Base-by-base conservation (phyloP, 53 echinoderm and acorn worm genomes). In the Holothuria leucospilota region DNA sequence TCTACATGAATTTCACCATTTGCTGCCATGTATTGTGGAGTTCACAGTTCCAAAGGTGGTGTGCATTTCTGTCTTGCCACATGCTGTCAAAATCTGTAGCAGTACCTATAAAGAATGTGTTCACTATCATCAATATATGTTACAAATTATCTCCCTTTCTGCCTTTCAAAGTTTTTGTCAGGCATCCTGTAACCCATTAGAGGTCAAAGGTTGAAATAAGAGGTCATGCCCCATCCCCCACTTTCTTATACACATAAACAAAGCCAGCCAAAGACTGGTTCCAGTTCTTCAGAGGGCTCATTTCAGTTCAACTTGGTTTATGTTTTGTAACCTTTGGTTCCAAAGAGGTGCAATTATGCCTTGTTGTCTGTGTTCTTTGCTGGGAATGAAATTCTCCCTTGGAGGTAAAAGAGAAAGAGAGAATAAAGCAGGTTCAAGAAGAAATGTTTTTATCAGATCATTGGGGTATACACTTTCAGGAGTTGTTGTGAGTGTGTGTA, bases 241-340 rank as follows among this genome's bases (percentile, higher is more conserved):
- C 75, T 75, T 75, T 75, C 75, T 75, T 75, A 75, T 40, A 75
- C 75, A 75, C 52, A 75, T 75, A 75, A 75, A 75, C 75, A 75
- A 75, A 75, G 49, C 27, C 51, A 39, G 49, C 52, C 75, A 51
- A 49, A 21, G 49, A 20, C 52, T n/a, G 39, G 25, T 75, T 21
- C 51, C 21, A 39, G 75, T 49, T 26, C 52, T 51, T 23, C 51
- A 75, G 23, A 52, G 75, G 51, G 51, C 75, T 75, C 49, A 75
- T 75, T 75, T 75, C 75, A 21, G 75, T 49, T 75, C 51, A 46
- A 24, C 51, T 75, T 75, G 52, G 75, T 75, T 75, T 75, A 75
- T 75, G 75, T 49, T 75, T 75, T 9, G 75, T 75, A 75, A 75
- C 75, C 75, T 49, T 52, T 21, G 26, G 75, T 72, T 72, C 72